These are phyloP conservation scores for Semicossyphus pulcher DNA, from an alignment of 2,113 vertebrate species.

Conservation along the genomic window DNA sequence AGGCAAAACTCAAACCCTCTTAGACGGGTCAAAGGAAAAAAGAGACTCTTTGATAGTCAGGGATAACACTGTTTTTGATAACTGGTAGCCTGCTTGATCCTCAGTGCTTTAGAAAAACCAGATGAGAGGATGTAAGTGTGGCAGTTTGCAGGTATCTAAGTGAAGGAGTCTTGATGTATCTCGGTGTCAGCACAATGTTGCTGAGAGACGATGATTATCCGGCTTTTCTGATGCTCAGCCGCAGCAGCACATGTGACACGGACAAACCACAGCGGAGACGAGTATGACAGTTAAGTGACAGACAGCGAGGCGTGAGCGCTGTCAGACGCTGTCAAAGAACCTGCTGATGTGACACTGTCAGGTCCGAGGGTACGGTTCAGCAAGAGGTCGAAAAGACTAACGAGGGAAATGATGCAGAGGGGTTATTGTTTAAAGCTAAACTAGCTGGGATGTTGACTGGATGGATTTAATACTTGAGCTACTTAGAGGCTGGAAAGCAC, in stretches of 20 bases:
- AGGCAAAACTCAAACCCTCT: too few relatives aligned
- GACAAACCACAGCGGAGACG: slow-evolving; percentile 27
- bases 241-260: slow-evolving; percentile 72
- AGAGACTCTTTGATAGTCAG: too few relatives aligned
- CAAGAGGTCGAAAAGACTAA: slow-evolving; percentile 14
- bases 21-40: too few relatives aligned
- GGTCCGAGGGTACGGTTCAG: slow-evolving; percentile 6
- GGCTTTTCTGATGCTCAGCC: slow-evolving; percentile 26
- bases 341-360: slow-evolving; percentile 42
- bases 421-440: not conserved
- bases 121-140: not conserved
- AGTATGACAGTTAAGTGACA: slow-evolving; percentile 58
- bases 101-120: not conserved
- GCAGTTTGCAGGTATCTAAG: slow-evolving; percentile 23
- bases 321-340: slow-evolving; percentile 41
- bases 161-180: slow-evolving; percentile 12
- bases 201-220: slow-evolving; percentile 44
- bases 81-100: not conserved
- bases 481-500: not conserved
- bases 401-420: not conserved
- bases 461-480: slow-evolving; percentile 8
- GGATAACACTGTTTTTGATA: not conserved
- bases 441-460: not conserved
- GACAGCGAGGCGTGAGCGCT: slow-evolving; percentile 38
- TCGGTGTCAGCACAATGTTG: slow-evolving; percentile 42